These are phyloP conservation scores for Pelobates cultripes DNA, from an alignment of 2,797 vertebrate species.

Conservation along the genomic window DNA sequence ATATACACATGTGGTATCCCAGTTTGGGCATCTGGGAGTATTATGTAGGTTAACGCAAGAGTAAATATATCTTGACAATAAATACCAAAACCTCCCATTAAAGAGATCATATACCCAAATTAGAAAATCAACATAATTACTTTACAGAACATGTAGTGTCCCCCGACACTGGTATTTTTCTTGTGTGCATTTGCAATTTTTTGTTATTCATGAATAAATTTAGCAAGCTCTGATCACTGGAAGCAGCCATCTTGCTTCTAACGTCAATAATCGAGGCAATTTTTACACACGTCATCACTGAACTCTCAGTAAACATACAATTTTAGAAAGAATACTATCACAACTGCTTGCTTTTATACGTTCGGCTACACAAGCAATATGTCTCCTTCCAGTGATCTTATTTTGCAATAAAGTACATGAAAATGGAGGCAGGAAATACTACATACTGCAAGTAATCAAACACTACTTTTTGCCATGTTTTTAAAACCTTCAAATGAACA, in stretches of 20 bases:
- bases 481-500: no score
- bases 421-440: background rate
- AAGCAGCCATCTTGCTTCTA: background rate
- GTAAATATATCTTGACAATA: background rate
- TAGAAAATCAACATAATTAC: background rate
- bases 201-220: background rate
- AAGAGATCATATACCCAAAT: background rate
- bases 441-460: background rate
- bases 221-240: background rate
- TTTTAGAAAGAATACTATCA: background rate
- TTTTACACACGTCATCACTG: background rate
- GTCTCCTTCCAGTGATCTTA: background rate
- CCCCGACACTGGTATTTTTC: background rate
- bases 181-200: background rate
- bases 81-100: background rate
- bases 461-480: no score
- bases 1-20: background rate
- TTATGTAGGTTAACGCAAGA: conserved; percentile 12
- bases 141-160: background rate
- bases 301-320: background rate
- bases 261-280: background rate
- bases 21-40: background rate
- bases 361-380: background rate
- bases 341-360: background rate
- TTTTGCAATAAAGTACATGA: background rate